Evolutionary conservation across 2,888 invertebrate genomes (phyloP).

Genomic region (Thysanoteuthis rhombus): DNA sequence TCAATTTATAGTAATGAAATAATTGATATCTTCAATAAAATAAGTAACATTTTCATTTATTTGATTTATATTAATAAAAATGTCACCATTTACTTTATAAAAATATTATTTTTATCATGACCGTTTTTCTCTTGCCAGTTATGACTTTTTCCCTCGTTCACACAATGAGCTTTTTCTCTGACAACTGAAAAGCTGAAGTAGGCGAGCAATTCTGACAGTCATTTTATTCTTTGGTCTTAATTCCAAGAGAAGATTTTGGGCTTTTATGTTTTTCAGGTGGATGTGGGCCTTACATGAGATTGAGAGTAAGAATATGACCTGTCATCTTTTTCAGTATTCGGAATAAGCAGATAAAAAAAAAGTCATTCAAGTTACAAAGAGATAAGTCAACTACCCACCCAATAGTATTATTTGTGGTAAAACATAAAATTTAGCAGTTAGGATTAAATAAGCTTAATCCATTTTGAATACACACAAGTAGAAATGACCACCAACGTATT

Average conservation of each 20-base stretch:
- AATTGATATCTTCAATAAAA: too few relatives aligned
- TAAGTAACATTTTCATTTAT: too few relatives aligned
- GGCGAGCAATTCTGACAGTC: neutral
- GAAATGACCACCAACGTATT: neutral
- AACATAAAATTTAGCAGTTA: neutral
- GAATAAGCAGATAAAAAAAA: neutral
- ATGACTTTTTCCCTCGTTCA: too few relatives aligned
- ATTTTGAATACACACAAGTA: neutral
- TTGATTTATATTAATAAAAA: too few relatives aligned
- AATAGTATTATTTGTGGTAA: neutral
- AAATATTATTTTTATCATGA: too few relatives aligned
- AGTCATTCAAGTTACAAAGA: neutral
- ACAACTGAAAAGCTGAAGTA: neutral
- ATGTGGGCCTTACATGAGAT: neutral
- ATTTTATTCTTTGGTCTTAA: neutral
- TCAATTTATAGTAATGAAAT: too few relatives aligned
- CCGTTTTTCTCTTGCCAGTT: too few relatives aligned
- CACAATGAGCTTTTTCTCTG: too few relatives aligned
- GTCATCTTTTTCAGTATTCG: neutral
- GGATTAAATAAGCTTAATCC: neutral
- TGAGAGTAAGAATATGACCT: neutral
- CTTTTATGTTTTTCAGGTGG: neutral
- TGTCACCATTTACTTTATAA: too few relatives aligned
- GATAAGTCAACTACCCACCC: neutral
- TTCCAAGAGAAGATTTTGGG: neutral